Evolutionary conservation across 2,113 vertebrate genomes (phyloP).

Genomic region (Perca flavescens): DNA sequence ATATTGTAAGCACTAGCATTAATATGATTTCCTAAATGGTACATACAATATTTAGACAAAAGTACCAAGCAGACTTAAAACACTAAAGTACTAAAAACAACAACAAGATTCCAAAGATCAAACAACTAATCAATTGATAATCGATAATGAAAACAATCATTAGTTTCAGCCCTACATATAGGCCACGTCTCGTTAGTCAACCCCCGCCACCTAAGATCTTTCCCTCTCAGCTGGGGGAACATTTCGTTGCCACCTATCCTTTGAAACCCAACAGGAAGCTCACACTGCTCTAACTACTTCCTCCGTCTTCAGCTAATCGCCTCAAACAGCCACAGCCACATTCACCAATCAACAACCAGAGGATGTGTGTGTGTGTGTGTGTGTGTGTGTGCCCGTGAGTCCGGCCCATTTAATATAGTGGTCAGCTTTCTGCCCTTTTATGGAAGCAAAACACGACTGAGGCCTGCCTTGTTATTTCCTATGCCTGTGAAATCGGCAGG

Average conservation of each 20-base stretch:
- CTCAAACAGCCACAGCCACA: constrained; percentile 7
- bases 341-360: neutral
- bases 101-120: too few relatives aligned
- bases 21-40: too few relatives aligned
- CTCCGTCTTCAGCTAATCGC: constrained; percentile 21
- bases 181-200: neutral
- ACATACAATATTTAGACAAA: too few relatives aligned
- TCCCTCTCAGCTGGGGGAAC: neutral
- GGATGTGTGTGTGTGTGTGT: neutral
- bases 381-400: neutral
- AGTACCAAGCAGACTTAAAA: too few relatives aligned
- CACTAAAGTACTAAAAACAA: too few relatives aligned
- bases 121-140: too few relatives aligned
- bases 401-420: constrained; percentile 13
- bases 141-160: too few relatives aligned
- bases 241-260: neutral
- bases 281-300: constrained; percentile 40
- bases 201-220: neutral
- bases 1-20: too few relatives aligned
- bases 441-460: constrained; percentile 68
- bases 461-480: constrained; percentile 72
- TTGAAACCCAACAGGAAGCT: constrained; percentile 53
- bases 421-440: constrained; percentile 81
- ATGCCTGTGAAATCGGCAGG: constrained; percentile 61
- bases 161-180: too few relatives aligned